Evolutionary conservation across 2,888 invertebrate species (phyloP).

Genomic region (Pseudoips prasinana): DNA sequence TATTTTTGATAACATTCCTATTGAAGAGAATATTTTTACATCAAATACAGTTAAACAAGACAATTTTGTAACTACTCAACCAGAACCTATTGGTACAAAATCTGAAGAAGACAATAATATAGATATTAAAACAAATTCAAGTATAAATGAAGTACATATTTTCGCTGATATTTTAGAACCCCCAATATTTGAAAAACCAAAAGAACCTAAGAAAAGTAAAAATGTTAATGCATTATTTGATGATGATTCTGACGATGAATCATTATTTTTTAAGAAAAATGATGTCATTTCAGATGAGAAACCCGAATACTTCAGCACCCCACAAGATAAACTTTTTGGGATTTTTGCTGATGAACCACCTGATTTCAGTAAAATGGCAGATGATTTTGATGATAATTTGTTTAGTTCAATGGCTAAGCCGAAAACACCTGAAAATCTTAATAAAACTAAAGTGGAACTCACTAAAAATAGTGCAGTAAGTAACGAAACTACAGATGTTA

Average conservation of each 20-base stretch:
- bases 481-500: not conserved
- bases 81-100: constrained; percentile 10
- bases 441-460: too few relatives aligned
- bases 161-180: constrained; percentile 54
- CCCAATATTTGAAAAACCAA: constrained; percentile 65
- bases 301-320: constrained; percentile 42
- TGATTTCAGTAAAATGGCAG: constrained; percentile 37
- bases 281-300: constrained; percentile 58
- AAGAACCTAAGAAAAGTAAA: constrained; percentile 65
- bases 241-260: constrained; percentile 74
- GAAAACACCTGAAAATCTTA: constrained; percentile 11
- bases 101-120: constrained; percentile 13
- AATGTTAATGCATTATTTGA: constrained; percentile 73
- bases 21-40: constrained; percentile 20
- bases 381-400: constrained; percentile 35
- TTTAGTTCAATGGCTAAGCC: constrained; percentile 27
- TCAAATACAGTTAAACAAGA: constrained; percentile 1
- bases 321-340: constrained; percentile 49
- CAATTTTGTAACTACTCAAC: constrained; percentile 2
- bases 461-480: too few relatives aligned
- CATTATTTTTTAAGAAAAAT: constrained; percentile 67
- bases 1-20: constrained; percentile 20
- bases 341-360: constrained; percentile 69
- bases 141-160: constrained; percentile 19
- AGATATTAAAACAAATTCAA: constrained; percentile 4